These are phyloP conservation scores for Paedocypris sp. DNA, from an alignment of 2,113 vertebrate species.

Conservation along the genomic window DNA sequence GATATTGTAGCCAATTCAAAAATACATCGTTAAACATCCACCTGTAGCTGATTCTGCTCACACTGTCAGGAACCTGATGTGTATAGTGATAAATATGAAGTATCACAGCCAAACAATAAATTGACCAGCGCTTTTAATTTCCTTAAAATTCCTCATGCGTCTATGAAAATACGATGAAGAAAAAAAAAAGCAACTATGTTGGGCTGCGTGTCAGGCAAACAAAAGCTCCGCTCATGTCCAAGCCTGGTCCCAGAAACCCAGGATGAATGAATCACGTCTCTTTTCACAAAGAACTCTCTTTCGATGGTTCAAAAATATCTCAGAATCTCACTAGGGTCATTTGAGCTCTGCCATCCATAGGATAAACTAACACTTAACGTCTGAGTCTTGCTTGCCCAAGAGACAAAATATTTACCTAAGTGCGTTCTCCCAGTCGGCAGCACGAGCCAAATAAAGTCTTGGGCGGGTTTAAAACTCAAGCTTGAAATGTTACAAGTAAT, in stretches of 20 bases:
- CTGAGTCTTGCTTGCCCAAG: neutral
- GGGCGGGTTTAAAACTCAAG: neutral
- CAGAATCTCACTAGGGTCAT: neutral
- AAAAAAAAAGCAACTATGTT: too few species aligned
- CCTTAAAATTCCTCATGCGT: too few species aligned
- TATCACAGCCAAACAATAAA: too few species aligned
- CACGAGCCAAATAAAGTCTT: neutral
- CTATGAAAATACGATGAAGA: too few species aligned
- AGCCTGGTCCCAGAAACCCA: neutral
- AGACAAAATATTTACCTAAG: conserved; percentile 26
- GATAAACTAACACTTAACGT: conserved; percentile 17
- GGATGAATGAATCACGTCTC: neutral
- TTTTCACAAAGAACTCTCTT: conserved; percentile 20
- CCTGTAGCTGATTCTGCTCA: too few species aligned
- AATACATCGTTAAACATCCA: too few species aligned
- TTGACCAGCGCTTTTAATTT: too few species aligned
- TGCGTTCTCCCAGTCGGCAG: conserved; percentile 1
- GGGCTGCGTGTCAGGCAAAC: too few species aligned
- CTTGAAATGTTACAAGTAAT: conserved; percentile 15
- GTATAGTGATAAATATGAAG: too few species aligned
- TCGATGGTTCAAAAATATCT: neutral
- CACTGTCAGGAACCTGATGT: too few species aligned
- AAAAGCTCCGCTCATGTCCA: neutral
- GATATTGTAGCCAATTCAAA: too few species aligned
- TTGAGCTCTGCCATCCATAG: neutral